Conservation (phyloP, 2,797 vertebrate genomes). For the Diplodus puntazzo region DNA sequence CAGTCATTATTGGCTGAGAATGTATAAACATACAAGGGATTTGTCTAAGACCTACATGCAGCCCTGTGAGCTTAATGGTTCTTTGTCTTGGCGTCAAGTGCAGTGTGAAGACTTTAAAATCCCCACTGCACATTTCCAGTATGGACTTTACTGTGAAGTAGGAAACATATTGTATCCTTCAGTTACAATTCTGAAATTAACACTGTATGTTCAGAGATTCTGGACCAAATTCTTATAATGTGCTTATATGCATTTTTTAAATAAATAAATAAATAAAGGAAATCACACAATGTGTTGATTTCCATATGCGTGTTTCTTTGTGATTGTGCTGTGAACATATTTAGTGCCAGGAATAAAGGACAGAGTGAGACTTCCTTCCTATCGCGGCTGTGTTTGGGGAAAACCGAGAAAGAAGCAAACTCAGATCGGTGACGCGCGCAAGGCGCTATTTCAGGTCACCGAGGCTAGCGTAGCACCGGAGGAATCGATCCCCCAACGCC, state of each 20-base stretch:
- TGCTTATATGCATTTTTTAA: not conserved
- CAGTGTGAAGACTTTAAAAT: not conserved
- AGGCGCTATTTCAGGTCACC: conserved; percentile 56
- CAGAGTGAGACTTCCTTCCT: conserved; percentile 61
- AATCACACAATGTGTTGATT: not conserved
- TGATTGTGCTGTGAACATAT: not conserved
- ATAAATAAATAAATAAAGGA: not conserved
- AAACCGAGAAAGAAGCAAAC: conserved; percentile 24
- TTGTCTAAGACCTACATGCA: not conserved
- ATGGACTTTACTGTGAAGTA: not conserved
- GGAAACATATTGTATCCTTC: too few relatives aligned
- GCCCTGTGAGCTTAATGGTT: too few relatives aligned
- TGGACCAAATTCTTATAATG: too few relatives aligned
- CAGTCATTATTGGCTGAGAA: not conserved
- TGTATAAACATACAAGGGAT: not conserved
- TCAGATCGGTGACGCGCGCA: conserved; percentile 47
- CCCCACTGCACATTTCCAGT: too few relatives aligned
- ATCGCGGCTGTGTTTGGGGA: not conserved
- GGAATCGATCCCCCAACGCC: not conserved
- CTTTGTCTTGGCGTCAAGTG: not conserved
- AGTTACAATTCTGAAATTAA: not conserved
- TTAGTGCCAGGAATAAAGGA: not conserved
- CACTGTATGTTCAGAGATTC: not conserved
- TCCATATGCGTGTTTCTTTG: not conserved
- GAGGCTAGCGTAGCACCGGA: conserved; percentile 14